Conservation (phyloP, 2,888 invertebrate species). For the Hirtodrosophila alboralis region DNA sequence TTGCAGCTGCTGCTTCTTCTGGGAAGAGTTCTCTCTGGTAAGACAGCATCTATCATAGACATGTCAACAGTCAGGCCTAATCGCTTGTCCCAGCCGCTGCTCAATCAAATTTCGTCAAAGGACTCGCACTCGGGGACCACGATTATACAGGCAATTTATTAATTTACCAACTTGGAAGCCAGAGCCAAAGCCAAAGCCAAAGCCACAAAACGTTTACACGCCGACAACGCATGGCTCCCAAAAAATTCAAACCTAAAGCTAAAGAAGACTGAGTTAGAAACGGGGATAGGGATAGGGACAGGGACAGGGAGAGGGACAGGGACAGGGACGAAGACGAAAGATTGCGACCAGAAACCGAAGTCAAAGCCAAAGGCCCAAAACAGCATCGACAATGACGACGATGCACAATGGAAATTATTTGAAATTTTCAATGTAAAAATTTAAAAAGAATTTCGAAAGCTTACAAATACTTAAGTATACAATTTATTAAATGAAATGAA, state of each 20-base stretch:
- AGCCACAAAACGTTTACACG: constrained; percentile 73
- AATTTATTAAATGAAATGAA: too few species aligned
- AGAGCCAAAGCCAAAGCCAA: constrained; percentile 31
- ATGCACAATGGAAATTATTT: not conserved
- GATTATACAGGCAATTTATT: constrained; percentile 77
- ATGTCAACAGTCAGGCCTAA: constrained; percentile 47
- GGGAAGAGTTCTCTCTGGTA: not conserved
- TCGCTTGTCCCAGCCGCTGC: constrained; percentile 43
- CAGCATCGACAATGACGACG: constrained; percentile 49
- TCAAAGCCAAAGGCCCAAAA: constrained; percentile 37
- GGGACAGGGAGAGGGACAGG: constrained; percentile 1
- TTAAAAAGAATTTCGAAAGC: too few species aligned
- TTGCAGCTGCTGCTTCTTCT: constrained; percentile 2
- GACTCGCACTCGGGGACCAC: constrained; percentile 50
- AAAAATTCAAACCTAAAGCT: constrained; percentile 18
- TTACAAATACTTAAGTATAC: too few species aligned
- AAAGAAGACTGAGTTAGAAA: constrained; percentile 17
- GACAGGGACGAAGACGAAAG: constrained; percentile 1
- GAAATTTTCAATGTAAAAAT: too few species aligned
- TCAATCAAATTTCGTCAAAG: constrained; percentile 69
- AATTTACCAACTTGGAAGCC: constrained; percentile 64
- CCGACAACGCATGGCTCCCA: constrained; percentile 24
- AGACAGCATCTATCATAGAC: constrained; percentile 61
- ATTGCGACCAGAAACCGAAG: constrained; percentile 19
- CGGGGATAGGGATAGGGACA: constrained; percentile 1